phyloP scores from a whole-genome alignment of 2,888 invertebrate species.

The Eupeodes latifasciatus region DNA sequence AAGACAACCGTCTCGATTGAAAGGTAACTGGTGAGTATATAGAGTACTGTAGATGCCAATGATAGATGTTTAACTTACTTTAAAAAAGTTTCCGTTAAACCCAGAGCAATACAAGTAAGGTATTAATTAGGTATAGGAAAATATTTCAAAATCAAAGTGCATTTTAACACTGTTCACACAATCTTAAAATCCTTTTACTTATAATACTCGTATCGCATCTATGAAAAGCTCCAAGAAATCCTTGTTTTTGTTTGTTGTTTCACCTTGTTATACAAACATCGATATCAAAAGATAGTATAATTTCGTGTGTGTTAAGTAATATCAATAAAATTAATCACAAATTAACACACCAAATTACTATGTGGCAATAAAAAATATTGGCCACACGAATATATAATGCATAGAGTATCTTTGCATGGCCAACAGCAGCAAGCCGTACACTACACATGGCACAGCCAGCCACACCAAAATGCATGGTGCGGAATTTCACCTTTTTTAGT shows the following conservation, averaged over 20 bases:
- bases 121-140: background rate
- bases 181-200: too few species aligned
- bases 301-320: constrained; percentile 60
- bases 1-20: too few species aligned
- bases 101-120: background rate
- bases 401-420: background rate
- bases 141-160: background rate
- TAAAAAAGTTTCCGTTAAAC: background rate
- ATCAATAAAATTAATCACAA: constrained; percentile 65
- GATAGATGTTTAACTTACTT: background rate
- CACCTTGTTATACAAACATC: constrained; percentile 11
- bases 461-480: background rate
- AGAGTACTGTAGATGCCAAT: background rate
- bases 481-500: constrained; percentile 45
- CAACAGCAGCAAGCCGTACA: background rate
- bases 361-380: constrained; percentile 27
- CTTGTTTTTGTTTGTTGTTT: background rate
- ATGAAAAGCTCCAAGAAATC: background rate
- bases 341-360: constrained; percentile 65
- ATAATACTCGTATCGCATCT: background rate
- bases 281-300: constrained; percentile 39
- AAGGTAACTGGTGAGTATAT: too few species aligned
- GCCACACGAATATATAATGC: constrained; percentile 24
- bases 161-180: background rate
- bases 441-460: background rate